Conservation (phyloP, 2,797 vertebrate species). For the Protosalanx chinensis region DNA sequence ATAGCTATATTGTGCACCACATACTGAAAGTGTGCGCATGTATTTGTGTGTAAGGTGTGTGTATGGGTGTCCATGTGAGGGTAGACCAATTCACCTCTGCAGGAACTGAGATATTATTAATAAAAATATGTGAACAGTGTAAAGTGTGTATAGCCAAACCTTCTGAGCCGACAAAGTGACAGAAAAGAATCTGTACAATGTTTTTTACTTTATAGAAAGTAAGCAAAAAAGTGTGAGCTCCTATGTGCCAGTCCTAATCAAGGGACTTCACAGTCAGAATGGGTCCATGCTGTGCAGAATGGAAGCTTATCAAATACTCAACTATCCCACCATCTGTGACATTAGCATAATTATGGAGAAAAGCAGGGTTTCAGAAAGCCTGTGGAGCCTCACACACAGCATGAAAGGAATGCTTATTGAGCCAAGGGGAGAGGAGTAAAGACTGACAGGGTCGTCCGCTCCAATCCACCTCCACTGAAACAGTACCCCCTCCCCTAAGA, state of each 20-base stretch:
- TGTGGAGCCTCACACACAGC: constrained; percentile 57
- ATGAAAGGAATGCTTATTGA: constrained; percentile 68
- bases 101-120: not conserved
- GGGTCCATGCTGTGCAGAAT: constrained; percentile 32
- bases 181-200: no score
- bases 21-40: no score
- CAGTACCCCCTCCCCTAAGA: constrained; percentile 50
- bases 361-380: constrained; percentile 62
- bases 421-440: constrained; percentile 47
- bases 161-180: no score
- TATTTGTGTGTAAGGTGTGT: constrained; percentile 1
- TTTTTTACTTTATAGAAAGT: no score
- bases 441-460: constrained; percentile 25
- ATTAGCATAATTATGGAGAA: constrained; percentile 76
- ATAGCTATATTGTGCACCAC: constrained; percentile 44
- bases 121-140: no score
- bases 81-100: not conserved
- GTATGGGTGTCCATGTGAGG: not conserved
- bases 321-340: constrained; percentile 72
- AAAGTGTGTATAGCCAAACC: no score
- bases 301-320: constrained; percentile 67
- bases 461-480: constrained; percentile 31
- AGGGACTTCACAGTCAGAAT: no score
- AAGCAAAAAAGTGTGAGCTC: no score
- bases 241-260: no score